A percentile compares a stretch with the other conserved stretches of the same genome.
Evolutionary conservation across 2,113 vertebrate species (phyloP).

Genomic region (Elgaria multicarinata): DNA sequence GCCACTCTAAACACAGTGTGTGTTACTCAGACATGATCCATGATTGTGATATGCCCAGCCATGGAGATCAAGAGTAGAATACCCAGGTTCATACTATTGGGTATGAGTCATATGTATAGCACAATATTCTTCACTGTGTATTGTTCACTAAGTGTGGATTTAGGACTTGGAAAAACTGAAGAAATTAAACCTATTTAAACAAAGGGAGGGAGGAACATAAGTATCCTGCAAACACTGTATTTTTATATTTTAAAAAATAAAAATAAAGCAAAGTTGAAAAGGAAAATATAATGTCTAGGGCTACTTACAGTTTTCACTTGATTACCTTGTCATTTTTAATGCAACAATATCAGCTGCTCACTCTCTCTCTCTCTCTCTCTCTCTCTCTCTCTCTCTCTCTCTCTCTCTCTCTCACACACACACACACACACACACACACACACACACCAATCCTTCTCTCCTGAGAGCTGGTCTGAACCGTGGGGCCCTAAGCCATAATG

Average conservation of each 20-base stretch:
- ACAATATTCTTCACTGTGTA: not conserved
- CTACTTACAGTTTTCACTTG: constrained; percentile 73
- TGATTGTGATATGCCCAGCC: not conserved
- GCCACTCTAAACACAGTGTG: not conserved
- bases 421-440: too few relatives aligned
- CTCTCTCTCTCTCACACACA: too few relatives aligned
- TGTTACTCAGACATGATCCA: not conserved
- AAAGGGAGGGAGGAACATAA: constrained; percentile 48
- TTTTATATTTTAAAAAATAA: constrained; percentile 67
- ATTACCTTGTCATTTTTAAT: constrained; percentile 67
- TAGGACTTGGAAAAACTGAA: not conserved
- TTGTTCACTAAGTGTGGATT: not conserved
- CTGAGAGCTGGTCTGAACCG: constrained; percentile 59
- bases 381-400: too few relatives aligned
- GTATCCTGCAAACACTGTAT: constrained; percentile 49
- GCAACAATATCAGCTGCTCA: constrained; percentile 67
- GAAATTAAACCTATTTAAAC: constrained; percentile 3
- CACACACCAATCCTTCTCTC: constrained; percentile 56
- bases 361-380: too few relatives aligned
- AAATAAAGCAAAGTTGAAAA: constrained; percentile 65
- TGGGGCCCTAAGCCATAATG: constrained; percentile 75
- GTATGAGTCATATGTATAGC: not conserved
- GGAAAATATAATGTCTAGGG: constrained; percentile 62
- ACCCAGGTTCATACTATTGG: not conserved
- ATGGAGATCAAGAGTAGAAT: not conserved